Percentiles rank a stretch among this genome's conserved stretches.
Evolutionary conservation across 2,888 invertebrate species (phyloP).

Genomic region (Stenotaenia linearis): DNA sequence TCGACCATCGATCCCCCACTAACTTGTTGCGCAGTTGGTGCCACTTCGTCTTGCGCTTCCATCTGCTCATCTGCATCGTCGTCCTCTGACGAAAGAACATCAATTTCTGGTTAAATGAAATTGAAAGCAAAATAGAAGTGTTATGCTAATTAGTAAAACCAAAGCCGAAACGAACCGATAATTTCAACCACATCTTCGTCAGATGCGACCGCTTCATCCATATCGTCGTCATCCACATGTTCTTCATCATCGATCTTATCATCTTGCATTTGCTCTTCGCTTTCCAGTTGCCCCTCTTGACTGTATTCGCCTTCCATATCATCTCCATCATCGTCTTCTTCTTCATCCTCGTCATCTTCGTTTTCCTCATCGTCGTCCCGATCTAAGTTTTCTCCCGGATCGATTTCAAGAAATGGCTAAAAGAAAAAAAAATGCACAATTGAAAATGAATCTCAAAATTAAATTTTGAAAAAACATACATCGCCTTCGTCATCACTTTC

Average conservation of each 20-base stretch:
- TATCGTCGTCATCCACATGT: slow-evolving; percentile 40
- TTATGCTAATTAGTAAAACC: no score
- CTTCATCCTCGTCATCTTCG: slow-evolving; percentile 37
- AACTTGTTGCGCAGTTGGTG: background rate
- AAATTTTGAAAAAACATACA: background rate
- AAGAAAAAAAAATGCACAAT: background rate
- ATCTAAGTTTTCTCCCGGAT: slow-evolving; percentile 3
- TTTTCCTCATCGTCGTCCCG: slow-evolving; percentile 36
- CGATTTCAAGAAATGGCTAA: background rate
- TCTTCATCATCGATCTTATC: slow-evolving; percentile 38
- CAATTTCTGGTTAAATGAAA: background rate
- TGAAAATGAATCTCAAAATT: background rate
- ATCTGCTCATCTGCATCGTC: slow-evolving; percentile 27
- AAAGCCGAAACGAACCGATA: slow-evolving; percentile 30
- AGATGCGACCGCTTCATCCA: slow-evolving; percentile 32
- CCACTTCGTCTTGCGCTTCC: slow-evolving; percentile 9
- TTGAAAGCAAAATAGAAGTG: background rate
- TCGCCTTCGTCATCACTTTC: slow-evolving; percentile 31
- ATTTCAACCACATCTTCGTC: slow-evolving; percentile 37
- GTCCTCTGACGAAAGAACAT: background rate
- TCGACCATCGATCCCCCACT: background rate
- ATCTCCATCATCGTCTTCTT: slow-evolving; percentile 35
- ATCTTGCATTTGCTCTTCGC: slow-evolving; percentile 33
- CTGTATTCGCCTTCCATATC: slow-evolving; percentile 36
- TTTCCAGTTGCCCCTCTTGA: background rate